Evolutionary conservation across 2,888 invertebrate species (phyloP).

Genomic region (Lycocerus yunnanus): DNA sequence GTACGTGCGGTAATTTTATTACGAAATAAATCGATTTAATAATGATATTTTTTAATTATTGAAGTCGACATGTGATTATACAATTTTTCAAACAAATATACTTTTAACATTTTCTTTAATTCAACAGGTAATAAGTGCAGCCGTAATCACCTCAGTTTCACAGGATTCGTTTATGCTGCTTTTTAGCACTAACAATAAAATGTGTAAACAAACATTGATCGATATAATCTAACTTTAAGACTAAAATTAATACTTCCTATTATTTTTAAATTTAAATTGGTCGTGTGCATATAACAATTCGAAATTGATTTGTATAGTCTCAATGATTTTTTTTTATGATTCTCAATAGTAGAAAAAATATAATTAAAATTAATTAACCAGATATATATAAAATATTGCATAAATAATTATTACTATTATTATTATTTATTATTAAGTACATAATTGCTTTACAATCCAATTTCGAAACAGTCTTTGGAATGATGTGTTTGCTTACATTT

Average conservation of each 20-base stretch:
- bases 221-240: conserved; percentile 14
- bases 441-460: conserved; percentile 38
- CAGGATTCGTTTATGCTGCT: conserved; percentile 16
- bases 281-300: conserved; percentile 41
- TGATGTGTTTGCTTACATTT: conserved; percentile 38
- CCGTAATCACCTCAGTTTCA: conserved; percentile 22
- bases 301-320: conserved; percentile 36
- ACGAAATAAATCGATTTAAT: background rate
- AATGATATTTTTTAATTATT: conserved; percentile 23
- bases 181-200: conserved; percentile 7
- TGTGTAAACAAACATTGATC: conserved; percentile 12
- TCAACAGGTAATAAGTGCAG: conserved; percentile 25
- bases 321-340: conserved; percentile 4
- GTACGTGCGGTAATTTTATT: background rate
- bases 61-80: conserved; percentile 27
- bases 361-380: conserved; percentile 8
- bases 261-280: conserved; percentile 32
- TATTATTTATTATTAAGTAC: background rate
- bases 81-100: conserved; percentile 23
- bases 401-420: conserved; percentile 6
- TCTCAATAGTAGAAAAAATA: conserved; percentile 7
- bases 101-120: conserved; percentile 11
- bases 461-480: conserved; percentile 46
- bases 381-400: background rate
- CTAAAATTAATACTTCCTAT: conserved; percentile 32